phyloP scores from a whole-genome alignment of 2,113 vertebrate species.

The Muntiacus reevesi region DNA sequence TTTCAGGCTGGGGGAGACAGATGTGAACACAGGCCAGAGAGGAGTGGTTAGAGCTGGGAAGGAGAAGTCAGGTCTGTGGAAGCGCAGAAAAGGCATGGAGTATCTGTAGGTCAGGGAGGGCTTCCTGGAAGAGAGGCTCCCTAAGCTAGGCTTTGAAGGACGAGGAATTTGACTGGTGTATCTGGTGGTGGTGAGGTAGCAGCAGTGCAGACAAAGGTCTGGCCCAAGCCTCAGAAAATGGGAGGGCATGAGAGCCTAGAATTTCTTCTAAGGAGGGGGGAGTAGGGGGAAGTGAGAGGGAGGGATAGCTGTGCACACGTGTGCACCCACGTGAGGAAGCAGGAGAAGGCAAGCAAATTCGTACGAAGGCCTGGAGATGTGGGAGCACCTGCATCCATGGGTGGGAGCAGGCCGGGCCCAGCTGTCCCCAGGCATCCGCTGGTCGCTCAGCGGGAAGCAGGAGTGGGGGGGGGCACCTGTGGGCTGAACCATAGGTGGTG shows the following conservation, averaged over 20 bases:
- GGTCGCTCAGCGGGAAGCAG: not conserved
- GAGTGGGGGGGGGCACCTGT: not conserved
- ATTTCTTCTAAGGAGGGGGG: not conserved
- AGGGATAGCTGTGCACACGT: not conserved
- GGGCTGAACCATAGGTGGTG: constrained; percentile 51
- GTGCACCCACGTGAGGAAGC: not conserved
- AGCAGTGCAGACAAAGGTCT: not conserved
- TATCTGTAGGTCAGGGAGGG: not conserved
- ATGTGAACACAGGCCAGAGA: not conserved
- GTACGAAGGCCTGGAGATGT: not conserved
- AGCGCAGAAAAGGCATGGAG: not conserved
- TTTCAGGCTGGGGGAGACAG: not conserved
- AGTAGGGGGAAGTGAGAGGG: not conserved
- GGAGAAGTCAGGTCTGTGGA: not conserved
- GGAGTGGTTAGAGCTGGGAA: not conserved
- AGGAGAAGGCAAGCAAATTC: not conserved
- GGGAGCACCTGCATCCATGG: not conserved
- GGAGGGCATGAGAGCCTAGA: not conserved
- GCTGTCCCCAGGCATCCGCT: constrained; percentile 57
- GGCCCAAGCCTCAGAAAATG: not conserved
- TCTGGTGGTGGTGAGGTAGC: not conserved
- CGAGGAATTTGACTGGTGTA: not conserved
- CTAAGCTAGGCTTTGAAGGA: not conserved
- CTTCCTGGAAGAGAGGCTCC: not conserved
- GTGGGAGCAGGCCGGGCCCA: constrained; percentile 24